These are phyloP conservation scores for Probosciger aterrimus DNA, from an alignment of 2,113 vertebrate species.

Conservation along the genomic window DNA sequence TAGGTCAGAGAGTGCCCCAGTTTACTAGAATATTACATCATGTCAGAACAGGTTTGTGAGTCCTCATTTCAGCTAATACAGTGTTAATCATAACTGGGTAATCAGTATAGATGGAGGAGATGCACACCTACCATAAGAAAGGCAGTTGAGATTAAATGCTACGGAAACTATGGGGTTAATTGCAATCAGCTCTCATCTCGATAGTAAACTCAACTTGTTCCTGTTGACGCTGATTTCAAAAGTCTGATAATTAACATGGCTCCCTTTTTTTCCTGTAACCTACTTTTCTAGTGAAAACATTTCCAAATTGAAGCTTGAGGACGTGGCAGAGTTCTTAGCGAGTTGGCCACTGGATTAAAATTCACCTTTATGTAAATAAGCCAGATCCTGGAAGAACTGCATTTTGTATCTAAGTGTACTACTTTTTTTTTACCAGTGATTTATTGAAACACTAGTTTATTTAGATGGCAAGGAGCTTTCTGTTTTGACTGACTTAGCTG, in stretches of 20 bases:
- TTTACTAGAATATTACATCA: not conserved
- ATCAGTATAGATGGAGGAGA: not conserved
- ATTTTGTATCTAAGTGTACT: not conserved
- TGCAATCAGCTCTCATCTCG: not conserved
- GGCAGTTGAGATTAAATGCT: not conserved
- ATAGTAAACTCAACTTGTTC: not conserved
- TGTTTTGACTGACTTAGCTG: constrained; percentile 11
- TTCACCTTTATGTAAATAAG: constrained; percentile 34
- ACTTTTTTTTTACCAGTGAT: not conserved
- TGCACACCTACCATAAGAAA: not conserved
- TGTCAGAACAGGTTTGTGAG: not conserved
- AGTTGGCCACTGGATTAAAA: constrained; percentile 44
- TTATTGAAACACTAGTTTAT: not conserved
- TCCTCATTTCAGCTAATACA: not conserved
- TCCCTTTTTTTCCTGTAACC: not conserved
- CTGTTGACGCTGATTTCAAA: constrained; percentile 10
- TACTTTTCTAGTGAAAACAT: constrained; percentile 24
- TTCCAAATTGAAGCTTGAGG: constrained; percentile 4
- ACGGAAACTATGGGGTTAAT: not conserved
- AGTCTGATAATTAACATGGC: not conserved
- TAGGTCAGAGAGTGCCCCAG: not conserved
- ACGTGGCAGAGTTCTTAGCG: not conserved
- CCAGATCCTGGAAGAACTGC: not conserved
- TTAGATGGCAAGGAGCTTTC: not conserved
- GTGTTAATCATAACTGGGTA: not conserved